phyloP scores from a whole-genome alignment of 2,797 vertebrate genomes.

The Crypturellus tataupa region DNA sequence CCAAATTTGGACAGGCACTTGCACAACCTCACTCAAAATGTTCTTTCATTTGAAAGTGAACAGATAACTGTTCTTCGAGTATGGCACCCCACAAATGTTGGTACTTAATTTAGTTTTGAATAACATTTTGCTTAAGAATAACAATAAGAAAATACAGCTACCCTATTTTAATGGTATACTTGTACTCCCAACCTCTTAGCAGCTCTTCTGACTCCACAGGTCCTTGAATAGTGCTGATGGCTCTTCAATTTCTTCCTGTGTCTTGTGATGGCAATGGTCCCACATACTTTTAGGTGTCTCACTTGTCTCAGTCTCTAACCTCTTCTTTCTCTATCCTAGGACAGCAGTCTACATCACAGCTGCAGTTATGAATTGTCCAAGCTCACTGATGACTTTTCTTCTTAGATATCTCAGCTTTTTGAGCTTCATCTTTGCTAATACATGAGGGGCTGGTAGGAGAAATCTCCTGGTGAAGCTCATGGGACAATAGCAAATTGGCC shows the following conservation, averaged over 20 bases:
- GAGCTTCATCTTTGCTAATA: rapidly evolving
- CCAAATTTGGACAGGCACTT: not conserved
- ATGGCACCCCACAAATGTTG: not conserved
- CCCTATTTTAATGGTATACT: no score
- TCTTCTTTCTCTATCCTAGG: not conserved
- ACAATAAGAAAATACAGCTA: no score
- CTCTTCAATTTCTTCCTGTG: not conserved
- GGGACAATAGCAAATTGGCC: not conserved
- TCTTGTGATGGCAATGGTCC: not conserved
- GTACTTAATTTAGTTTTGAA: not conserved
- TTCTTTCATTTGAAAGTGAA: not conserved
- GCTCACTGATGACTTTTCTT: not conserved
- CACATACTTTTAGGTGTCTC: not conserved
- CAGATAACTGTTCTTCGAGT: not conserved
- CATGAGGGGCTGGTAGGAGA: rapidly evolving
- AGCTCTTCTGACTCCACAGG: no score
- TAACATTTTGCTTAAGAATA: no score
- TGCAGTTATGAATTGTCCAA: not conserved
- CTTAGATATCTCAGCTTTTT: not conserved
- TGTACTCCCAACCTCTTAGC: no score
- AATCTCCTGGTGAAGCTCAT: not conserved
- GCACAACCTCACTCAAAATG: not conserved
- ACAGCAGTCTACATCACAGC: not conserved
- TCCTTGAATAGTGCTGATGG: not conserved
- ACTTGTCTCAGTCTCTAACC: not conserved